These are phyloP conservation scores for Xestia c-nigrum DNA, from an alignment of 2,888 invertebrate species.

Conservation along the genomic window DNA sequence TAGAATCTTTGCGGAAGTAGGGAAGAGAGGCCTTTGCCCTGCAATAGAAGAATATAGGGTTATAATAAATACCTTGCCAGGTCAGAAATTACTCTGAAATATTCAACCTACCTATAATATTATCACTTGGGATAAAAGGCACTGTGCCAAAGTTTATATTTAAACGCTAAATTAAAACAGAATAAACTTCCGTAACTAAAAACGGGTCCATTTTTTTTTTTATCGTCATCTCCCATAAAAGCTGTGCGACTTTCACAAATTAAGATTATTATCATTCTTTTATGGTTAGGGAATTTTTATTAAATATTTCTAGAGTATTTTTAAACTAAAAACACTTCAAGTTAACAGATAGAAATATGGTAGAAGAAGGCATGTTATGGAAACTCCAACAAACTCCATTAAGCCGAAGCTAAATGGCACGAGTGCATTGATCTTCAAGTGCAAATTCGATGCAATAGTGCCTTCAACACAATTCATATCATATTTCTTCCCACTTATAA, in stretches of 20 bases:
- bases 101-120: not conserved
- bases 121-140: not conserved
- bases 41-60: too few species aligned
- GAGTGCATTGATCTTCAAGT: not conserved
- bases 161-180: slow-evolving; percentile 13
- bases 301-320: not conserved
- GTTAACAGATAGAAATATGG: not conserved
- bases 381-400: too few species aligned
- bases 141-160: not conserved
- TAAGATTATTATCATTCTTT: not conserved
- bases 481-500: too few species aligned
- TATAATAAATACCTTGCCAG: too few species aligned
- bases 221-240: not conserved
- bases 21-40: too few species aligned
- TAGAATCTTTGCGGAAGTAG: too few species aligned
- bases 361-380: not conserved
- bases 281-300: slow-evolving; percentile 1
- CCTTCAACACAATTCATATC: not conserved
- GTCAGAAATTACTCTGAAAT: not conserved
- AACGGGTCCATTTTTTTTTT: slow-evolving; percentile 9
- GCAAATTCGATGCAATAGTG: not conserved
- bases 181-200: slow-evolving; percentile 34
- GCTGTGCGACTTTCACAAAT: slow-evolving; percentile 1
- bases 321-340: not conserved
- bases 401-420: not conserved